Evolutionary conservation across 2,113 vertebrate genomes (phyloP), one percentile per base, ranked within the genome.

Genomic region (Craseonycteris thonglongyai): DNA sequence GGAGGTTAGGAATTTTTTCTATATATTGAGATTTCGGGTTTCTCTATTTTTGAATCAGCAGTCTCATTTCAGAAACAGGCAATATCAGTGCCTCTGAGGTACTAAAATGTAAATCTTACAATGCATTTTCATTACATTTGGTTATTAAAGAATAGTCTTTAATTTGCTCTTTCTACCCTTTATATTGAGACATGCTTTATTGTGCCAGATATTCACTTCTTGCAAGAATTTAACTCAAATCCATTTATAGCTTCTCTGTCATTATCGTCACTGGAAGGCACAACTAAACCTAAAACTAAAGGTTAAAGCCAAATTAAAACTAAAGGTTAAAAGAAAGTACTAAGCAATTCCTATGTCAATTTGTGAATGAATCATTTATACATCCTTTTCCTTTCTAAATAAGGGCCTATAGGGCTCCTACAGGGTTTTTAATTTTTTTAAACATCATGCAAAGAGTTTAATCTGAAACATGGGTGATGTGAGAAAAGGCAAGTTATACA

Each of bases 281-380:
- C 7, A 86, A 83, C 82, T 93, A 86, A 95, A 85, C 88, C 83
- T 89, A 75, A 96, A 96, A 95, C 91, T 90, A 97, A 97, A 97
- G 95, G 96, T 96, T 96, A 96, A 96, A 92, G 91, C 84, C 92
- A 96, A 96, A 95, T 95, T 96, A 95, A 96, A 96, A 92, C 84
- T 85, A 96, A 96, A 97, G 72, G 96, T 94, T 95, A 96, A 95
- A 94, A 91, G 68, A 93, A 92, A 94, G 49, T 74, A 89, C 68
- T 56, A 87, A 69, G 86, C 21, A 13, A 95, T 88, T 96, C 56
- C 81, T 40, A 68, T 78, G 86, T 91, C 93, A 91, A 69, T 95
- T 96, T 83, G 56, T 61, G 33, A 78, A 91, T 82, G 72, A 74
- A 71, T 95, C 91, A 75, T 90, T 94, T 94, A 80, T 68, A 61